Evolutionary conservation across 1,140 invertebrate genomes (phyloP).

Genomic region (Telenomus remus): DNA sequence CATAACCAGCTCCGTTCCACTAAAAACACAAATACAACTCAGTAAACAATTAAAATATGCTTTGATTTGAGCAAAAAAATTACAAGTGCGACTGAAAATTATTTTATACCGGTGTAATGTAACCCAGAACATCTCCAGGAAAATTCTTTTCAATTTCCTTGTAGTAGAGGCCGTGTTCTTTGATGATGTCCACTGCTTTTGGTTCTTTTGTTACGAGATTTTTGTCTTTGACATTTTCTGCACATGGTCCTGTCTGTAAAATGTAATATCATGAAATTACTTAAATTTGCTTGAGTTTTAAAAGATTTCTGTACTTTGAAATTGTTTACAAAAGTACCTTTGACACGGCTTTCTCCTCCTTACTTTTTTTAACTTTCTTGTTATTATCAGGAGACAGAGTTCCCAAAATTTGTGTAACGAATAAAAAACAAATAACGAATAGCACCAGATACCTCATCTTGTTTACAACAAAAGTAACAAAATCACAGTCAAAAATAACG

Average conservation of each 20-base stretch:
- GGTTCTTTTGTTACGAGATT: conserved; percentile 81
- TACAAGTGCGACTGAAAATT: too few species aligned
- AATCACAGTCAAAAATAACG: too few species aligned
- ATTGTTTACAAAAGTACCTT: conserved; percentile 54
- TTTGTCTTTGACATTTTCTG: conserved; percentile 81
- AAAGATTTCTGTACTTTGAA: conserved; percentile 1
- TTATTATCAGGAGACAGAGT: conserved; percentile 61
- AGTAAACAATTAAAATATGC: too few species aligned
- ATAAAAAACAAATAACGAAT: conserved; percentile 37
- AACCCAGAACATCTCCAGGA: conserved; percentile 85
- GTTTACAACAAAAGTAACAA: too few species aligned
- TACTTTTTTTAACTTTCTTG: conserved; percentile 56
- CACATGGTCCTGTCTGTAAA: conserved; percentile 80
- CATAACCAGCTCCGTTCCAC: conserved; percentile 97
- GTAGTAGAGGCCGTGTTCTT: conserved; percentile 77
- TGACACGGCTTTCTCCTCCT: conserved; percentile 55
- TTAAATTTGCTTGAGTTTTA: too few species aligned
- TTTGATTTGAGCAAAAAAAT: too few species aligned
- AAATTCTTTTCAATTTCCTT: conserved; percentile 68
- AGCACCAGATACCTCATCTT: neutral
- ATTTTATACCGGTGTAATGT: conserved; percentile 88
- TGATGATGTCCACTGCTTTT: conserved; percentile 83
- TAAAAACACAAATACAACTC: conserved; percentile 73
- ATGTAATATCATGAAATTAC: too few species aligned
- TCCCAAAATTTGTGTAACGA: conserved; percentile 27